Evolutionary conservation across 2,113 vertebrate genomes (phyloP), one percentile per base, ranked within the genome.

Genomic region (Labeo catla): DNA sequence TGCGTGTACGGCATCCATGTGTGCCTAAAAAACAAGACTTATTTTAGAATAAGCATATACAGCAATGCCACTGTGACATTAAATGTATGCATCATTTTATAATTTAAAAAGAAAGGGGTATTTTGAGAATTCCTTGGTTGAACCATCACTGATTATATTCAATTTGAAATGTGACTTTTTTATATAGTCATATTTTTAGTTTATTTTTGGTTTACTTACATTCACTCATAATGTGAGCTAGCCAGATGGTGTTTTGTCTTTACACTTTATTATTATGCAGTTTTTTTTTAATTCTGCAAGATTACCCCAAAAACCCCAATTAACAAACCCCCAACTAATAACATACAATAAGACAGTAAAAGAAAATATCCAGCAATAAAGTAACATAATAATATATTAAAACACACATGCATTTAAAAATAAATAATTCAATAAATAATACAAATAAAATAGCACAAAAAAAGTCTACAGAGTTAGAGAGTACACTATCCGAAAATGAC

Each of bases 1-100:
- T 0, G 97, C 97, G 0, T 99, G 96, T 36, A 99, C 98, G 0
- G 98, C 98, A 85, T 98, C 98, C 59, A 96, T 98, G 86, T 99
- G 98, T 47, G 98, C 98, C 98, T 99, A 91, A 52, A 52, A 68
- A 36, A 4, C 50, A 5, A 81, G 28, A 39, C 23, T 36, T 49
- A 39, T 9, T 43, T 76, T 15, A 36, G 43, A 78, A 50, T 39
- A 72, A 8, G 6, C 61, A 65, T 65, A 34, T 28, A 28, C 21
- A 15, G 9, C 61, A 6, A 65, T 65, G 23, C 10, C 61, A 36
- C 12, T 15, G 2, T 16, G 15, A 36, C 6, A 13, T 13, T 15
- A 66, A 66, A 66, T 36, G 6, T 39, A 68, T 4, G 11, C 11
- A 2, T 16, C 12, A 54, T 54, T 15, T 54, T 54, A 54, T 8